Evolutionary conservation across 2,888 invertebrate species (phyloP).

Genomic region (Lamellibrachia columna): DNA sequence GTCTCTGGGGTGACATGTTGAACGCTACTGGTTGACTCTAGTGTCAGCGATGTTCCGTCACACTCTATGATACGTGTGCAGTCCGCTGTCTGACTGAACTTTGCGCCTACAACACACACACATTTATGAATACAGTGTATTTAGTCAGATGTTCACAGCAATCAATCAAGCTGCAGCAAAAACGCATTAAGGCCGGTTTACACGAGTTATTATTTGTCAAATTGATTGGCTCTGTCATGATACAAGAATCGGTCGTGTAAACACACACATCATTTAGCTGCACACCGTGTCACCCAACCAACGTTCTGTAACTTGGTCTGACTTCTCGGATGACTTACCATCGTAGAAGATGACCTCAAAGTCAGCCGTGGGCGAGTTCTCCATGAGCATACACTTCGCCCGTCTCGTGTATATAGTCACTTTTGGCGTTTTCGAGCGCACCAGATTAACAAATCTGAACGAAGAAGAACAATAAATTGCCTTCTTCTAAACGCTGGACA

Average conservation of each 20-base stretch:
- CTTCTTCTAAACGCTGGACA: not conserved
- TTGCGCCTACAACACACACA: constrained; percentile 70
- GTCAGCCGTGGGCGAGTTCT: constrained; percentile 75
- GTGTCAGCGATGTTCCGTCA: constrained; percentile 71
- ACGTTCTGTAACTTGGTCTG: not conserved
- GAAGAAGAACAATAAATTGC: not conserved
- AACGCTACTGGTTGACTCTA: no score
- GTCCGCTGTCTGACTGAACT: constrained; percentile 73
- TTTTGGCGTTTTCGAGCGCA: constrained; percentile 92
- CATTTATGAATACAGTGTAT: no score
- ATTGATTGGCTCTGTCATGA: no score
- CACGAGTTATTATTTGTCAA: no score
- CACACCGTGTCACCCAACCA: no score
- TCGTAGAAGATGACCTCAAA: constrained; percentile 64
- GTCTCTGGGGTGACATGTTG: constrained; percentile 67
- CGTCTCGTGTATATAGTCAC: constrained; percentile 84
- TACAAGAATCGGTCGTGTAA: no score
- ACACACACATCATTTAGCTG: no score
- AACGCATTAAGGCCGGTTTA: no score
- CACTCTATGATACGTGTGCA: constrained; percentile 74
- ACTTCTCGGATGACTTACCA: constrained; percentile 44
- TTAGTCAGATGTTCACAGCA: not conserved
- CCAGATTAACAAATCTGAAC: constrained; percentile 84
- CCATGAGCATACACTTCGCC: constrained; percentile 93
- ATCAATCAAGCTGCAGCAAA: not conserved